Conservation (phyloP, 1,140 invertebrate genomes). For the Tetragonula clypearis region DNA sequence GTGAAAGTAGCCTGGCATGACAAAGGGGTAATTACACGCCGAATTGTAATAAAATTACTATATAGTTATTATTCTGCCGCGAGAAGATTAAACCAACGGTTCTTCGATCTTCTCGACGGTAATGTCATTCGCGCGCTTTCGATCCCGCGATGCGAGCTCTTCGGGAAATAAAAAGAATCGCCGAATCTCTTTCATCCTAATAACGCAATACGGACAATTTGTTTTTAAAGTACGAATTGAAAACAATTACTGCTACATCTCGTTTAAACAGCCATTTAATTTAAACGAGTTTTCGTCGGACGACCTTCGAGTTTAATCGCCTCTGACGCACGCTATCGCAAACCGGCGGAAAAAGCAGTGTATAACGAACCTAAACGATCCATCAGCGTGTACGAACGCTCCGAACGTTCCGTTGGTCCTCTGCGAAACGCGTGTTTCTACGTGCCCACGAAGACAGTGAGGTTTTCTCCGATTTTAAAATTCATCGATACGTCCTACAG, state of each 20-base stretch:
- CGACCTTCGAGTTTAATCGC: slow-evolving; percentile 3
- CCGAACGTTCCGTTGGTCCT: background rate
- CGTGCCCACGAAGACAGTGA: background rate
- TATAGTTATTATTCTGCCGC: background rate
- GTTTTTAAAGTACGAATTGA: background rate
- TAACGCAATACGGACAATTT: too few relatives aligned
- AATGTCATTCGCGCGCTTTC: background rate
- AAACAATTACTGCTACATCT: background rate
- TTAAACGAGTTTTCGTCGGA: slow-evolving; percentile 4
- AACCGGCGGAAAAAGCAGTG: background rate
- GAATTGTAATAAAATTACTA: too few relatives aligned
- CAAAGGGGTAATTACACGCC: too few relatives aligned
- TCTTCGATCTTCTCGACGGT: background rate
- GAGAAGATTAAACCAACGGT: background rate
- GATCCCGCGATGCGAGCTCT: too few relatives aligned
- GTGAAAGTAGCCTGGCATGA: too few relatives aligned
- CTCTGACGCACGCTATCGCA: background rate
- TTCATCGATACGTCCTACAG: background rate
- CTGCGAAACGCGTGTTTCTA: background rate
- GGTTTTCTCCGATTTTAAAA: background rate
- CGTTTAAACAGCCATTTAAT: background rate
- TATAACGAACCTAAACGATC: background rate
- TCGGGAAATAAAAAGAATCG: background rate
- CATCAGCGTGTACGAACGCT: background rate
- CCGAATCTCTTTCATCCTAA: too few relatives aligned